Percentiles rank a stretch among this genome's conserved stretches.
Conservation (phyloP, 1,140 invertebrate species). For the Zaprionus camerounensis region DNA sequence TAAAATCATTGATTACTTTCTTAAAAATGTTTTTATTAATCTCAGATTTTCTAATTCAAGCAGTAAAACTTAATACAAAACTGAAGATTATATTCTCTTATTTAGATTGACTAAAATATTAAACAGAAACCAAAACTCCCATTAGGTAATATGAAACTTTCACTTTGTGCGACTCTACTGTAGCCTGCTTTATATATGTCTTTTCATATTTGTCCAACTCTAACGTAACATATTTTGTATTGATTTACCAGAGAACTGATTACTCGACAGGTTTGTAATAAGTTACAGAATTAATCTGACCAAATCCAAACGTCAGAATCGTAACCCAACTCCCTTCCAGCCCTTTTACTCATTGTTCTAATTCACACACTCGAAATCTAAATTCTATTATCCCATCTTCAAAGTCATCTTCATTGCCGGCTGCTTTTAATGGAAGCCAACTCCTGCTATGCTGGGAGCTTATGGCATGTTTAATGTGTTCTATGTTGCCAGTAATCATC, state of each 20-base stretch:
- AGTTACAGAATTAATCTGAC: neutral
- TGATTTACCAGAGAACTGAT: neutral
- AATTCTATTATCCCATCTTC: slow-evolving; percentile 5
- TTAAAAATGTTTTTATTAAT: too few species aligned
- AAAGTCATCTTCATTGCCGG: slow-evolving; percentile 16
- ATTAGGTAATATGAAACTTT: too few species aligned
- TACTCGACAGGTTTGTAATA: neutral
- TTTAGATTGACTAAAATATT: too few species aligned
- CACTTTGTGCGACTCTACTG: too few species aligned
- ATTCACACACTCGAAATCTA: neutral
- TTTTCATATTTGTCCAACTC: neutral
- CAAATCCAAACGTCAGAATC: neutral
- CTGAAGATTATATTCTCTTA: too few species aligned
- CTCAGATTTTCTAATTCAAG: too few species aligned
- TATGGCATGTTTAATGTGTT: slow-evolving; percentile 68
- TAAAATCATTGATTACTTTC: too few species aligned
- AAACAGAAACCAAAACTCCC: too few species aligned
- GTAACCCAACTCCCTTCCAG: neutral
- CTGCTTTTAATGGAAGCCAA: slow-evolving; percentile 53
- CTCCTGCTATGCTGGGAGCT: slow-evolving; percentile 29
- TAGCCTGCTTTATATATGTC: neutral
- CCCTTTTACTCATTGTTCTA: neutral
- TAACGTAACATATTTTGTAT: neutral
- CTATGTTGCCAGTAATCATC: slow-evolving; percentile 39
- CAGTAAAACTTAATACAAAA: too few species aligned